A percentile compares a stretch with the other conserved stretches of the same genome.
Evolutionary conservation across 2,888 invertebrate species (phyloP).

Genomic region (Nomada ferruginata): DNA sequence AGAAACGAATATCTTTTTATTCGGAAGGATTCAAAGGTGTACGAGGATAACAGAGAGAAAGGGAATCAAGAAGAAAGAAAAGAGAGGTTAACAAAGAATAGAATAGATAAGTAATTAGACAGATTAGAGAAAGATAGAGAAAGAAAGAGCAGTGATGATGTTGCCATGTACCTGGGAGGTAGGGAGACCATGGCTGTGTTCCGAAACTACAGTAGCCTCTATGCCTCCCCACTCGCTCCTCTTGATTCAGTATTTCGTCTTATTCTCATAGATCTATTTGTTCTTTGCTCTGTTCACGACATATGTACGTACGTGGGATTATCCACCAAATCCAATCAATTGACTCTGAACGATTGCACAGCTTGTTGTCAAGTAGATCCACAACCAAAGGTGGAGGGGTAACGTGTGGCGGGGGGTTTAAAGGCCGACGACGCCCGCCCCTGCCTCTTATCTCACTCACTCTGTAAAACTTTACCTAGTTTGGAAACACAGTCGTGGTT

Average conservation of each 20-base stretch:
- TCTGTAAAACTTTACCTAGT: constrained; percentile 84
- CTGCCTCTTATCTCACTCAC: constrained; percentile 76
- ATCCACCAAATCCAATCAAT: constrained; percentile 80
- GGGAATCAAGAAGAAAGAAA: constrained; percentile 1
- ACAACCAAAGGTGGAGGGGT: constrained; percentile 77
- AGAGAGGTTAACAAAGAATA: constrained; percentile 6
- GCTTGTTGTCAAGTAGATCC: constrained; percentile 79
- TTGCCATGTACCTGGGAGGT: constrained; percentile 87
- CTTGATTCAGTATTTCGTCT: constrained; percentile 75
- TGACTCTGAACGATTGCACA: constrained; percentile 78
- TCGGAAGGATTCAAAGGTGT: background rate
- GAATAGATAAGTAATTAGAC: constrained; percentile 56
- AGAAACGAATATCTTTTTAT: background rate
- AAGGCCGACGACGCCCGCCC: constrained; percentile 77
- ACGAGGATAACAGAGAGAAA: constrained; percentile 4
- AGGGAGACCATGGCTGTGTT: constrained; percentile 88
- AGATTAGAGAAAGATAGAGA: constrained; percentile 63
- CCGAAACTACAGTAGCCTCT: constrained; percentile 86
- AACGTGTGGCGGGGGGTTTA: constrained; percentile 74
- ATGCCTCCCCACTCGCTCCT: constrained; percentile 80
- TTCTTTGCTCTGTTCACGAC: constrained; percentile 76
- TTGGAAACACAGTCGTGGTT: constrained; percentile 84
- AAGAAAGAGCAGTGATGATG: constrained; percentile 81
- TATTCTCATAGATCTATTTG: constrained; percentile 74
- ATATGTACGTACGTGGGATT: constrained; percentile 79